Evolutionary conservation across 2,888 invertebrate species (phyloP), one percentile per base, ranked within the genome.

Genomic region (Ochlodes sylvanus): DNA sequence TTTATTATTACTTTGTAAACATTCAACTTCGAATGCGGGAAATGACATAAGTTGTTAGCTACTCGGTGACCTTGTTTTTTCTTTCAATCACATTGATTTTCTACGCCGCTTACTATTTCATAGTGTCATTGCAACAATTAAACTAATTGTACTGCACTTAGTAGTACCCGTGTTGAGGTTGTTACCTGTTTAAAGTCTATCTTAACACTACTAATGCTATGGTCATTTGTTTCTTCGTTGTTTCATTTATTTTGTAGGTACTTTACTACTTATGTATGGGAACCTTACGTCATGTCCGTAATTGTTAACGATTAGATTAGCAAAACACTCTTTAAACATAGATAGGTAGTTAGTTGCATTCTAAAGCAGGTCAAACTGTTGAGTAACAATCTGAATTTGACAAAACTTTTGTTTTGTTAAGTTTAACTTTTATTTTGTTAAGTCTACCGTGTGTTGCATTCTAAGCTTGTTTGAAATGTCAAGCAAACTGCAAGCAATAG

Each of bases 21-120:
- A 52, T 19, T 9, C 9, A 62, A 10, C 52, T 10, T 41, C 9
- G 6, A 42, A 9, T 19, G 3, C 50, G 17, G 17, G 10, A 50
- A 50, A 10, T 50, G 50, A 50, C 19, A 19, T 50, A 9, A 57
- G 44, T 56, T 65, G 14, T 42, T 21, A 57, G 27, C 47, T 17
- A 56, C 5, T 41, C 50, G 52, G 38, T 73, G 73, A 75, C 75
- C 72, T 71, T 77, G 75, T 73, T 69, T 72, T 68, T 68, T 67
- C 63, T 21, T 63, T 15, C 57, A 17, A 62, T 62, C 56, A 62
- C 57, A 64, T 69, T 44, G 55, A 70, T 71, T 65, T 58, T 61
- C 58, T 38, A 47, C 19, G 58, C 55, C 42, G 42, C 65, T 55
- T 42, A 54, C 27, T 64, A 64, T 19, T 57, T 38, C 17, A 7